Conservation (phyloP, 64 coral and sea anemone species). For the Platygyra sinensis region DNA sequence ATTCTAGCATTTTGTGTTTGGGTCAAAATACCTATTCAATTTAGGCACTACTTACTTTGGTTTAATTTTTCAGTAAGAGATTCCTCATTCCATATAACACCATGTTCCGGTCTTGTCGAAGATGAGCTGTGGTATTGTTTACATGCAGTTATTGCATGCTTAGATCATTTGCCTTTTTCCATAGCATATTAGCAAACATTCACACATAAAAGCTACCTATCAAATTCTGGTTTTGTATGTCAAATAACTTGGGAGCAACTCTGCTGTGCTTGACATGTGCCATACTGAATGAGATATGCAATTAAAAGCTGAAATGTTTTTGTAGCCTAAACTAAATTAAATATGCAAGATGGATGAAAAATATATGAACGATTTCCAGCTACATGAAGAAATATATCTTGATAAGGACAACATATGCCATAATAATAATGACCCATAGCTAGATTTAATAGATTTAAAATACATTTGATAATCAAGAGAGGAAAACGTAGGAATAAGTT, state of each 20-base stretch:
- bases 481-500: neutral
- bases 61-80: neutral
- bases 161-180: no score
- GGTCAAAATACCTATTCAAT: neutral
- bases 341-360: neutral
- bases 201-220: neutral
- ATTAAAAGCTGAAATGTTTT: neutral
- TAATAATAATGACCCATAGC: neutral
- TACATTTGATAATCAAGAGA: neutral
- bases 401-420: neutral
- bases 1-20: constrained; percentile 1
- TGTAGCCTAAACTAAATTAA: neutral
- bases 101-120: neutral
- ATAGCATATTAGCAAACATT: neutral
- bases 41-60: neutral
- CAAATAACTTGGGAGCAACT: no score
- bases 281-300: neutral
- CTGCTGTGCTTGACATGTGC: neutral
- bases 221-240: no score
- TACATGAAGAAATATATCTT: neutral
- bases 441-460: neutral
- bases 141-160: neutral
- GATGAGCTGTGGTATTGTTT: neutral
- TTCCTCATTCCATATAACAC: neutral
- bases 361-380: neutral